Evolutionary conservation across 2,113 vertebrate genomes (phyloP).

Genomic region (Otolemur garnettii): DNA sequence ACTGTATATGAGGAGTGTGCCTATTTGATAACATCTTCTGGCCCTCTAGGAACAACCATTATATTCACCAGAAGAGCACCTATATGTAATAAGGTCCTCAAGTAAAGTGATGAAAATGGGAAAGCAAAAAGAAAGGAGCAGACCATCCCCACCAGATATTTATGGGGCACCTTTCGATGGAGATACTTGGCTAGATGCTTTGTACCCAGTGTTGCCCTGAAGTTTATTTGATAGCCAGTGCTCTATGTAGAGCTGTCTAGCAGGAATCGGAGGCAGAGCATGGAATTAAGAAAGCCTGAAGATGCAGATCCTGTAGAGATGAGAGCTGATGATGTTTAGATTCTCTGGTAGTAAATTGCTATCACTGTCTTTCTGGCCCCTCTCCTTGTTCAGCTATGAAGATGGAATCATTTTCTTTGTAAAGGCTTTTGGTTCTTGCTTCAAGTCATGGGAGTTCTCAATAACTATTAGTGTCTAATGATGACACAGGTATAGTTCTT

Average conservation of each 20-base stretch:
- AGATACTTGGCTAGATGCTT: not conserved
- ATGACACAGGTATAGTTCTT: conserved; percentile 70
- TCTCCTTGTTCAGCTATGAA: not conserved
- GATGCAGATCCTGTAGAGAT: not conserved
- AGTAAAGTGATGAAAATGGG: not conserved
- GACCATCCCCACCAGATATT: not conserved
- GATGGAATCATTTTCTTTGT: conserved; percentile 61
- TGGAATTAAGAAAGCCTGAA: not conserved
- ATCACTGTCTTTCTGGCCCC: not conserved
- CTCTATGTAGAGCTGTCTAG: not conserved
- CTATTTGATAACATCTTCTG: not conserved
- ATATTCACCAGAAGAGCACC: not conserved
- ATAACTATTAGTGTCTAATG: conserved; percentile 70
- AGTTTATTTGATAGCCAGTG: not conserved
- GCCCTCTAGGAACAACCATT: not conserved
- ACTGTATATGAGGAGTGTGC: not conserved
- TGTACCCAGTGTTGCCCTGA: not conserved
- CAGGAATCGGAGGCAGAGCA: not conserved
- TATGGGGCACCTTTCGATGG: not conserved
- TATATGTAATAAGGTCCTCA: not conserved
- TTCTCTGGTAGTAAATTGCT: not conserved
- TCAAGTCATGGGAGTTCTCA: conserved; percentile 58
- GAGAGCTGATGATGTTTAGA: not conserved
- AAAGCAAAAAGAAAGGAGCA: not conserved
- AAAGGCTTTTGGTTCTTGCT: conserved; percentile 52